These are phyloP conservation scores for Himalopsyche japonica DNA, from an alignment of 2,888 invertebrate species.

Conservation along the genomic window DNA sequence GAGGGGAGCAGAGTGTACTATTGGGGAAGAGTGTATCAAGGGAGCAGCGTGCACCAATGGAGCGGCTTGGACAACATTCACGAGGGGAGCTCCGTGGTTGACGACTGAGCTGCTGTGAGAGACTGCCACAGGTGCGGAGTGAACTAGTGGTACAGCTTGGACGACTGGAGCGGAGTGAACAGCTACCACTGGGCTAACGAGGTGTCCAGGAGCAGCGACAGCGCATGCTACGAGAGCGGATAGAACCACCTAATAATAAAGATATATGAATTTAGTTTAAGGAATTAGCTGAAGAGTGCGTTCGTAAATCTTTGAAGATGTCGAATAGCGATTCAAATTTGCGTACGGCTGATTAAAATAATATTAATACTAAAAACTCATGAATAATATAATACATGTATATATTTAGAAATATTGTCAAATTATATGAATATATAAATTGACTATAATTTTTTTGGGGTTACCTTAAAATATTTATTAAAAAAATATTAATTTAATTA, in stretches of 20 bases:
- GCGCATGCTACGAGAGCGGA: slow-evolving; percentile 42
- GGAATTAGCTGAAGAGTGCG: too few relatives aligned
- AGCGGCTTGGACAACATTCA: slow-evolving; percentile 46
- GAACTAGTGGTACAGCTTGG: slow-evolving; percentile 47
- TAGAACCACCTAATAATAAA: slow-evolving; percentile 43
- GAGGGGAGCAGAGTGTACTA: slow-evolving; percentile 44
- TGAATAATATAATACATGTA: too few relatives aligned
- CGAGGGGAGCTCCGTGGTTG: slow-evolving; percentile 46
- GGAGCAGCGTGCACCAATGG: slow-evolving; percentile 44
- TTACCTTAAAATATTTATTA: too few relatives aligned
- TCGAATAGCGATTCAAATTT: too few relatives aligned
- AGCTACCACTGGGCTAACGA: slow-evolving; percentile 40
- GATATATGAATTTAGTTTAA: too few relatives aligned
- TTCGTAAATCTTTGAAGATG: too few relatives aligned
- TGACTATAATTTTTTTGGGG: too few relatives aligned
- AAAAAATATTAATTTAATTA: too few relatives aligned
- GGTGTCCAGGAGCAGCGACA: slow-evolving; percentile 24
- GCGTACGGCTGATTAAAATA: too few relatives aligned
- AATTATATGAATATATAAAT: too few relatives aligned
- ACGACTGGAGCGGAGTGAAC: slow-evolving; percentile 37
- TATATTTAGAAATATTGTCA: too few relatives aligned
- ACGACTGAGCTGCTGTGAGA: slow-evolving; percentile 59
- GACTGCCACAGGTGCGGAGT: slow-evolving; percentile 42
- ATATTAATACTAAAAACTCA: too few relatives aligned
- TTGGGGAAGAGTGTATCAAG: slow-evolving; percentile 44